These are phyloP conservation scores for Spizaetus ornatus DNA, from an alignment of 2,113 vertebrate genomes.

Conservation along the genomic window DNA sequence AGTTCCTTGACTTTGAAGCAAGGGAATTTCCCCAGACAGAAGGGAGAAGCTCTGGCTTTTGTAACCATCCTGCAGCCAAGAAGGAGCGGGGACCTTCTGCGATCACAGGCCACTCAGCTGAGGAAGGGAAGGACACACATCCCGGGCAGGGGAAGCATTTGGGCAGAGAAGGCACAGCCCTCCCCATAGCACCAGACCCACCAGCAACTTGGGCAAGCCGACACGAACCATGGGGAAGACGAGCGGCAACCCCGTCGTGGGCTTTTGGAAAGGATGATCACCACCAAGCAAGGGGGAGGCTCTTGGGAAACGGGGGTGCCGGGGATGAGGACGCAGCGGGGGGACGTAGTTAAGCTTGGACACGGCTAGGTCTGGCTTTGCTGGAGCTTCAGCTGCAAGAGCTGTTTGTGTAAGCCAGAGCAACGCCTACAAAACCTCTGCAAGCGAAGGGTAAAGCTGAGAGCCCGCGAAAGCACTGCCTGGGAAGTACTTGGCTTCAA, in stretches of 20 bases:
- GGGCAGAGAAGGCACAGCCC: background rate
- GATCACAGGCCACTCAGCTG: too few relatives aligned
- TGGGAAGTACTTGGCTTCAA: background rate
- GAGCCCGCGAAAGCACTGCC: background rate
- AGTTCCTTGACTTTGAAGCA: background rate
- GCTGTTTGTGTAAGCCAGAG: background rate
- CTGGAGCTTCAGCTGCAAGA: background rate
- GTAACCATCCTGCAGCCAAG: background rate
- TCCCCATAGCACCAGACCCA: background rate
- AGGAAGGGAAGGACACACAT: background rate
- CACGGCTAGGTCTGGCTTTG: background rate
- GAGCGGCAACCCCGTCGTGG: fast-evolving
- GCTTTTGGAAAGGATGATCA: background rate
- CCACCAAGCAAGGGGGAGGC: background rate
- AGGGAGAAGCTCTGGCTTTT: background rate
- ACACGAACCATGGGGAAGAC: fast-evolving
- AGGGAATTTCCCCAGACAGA: background rate
- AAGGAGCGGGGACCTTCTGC: background rate
- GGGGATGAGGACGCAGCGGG: fast-evolving
- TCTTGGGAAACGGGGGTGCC: background rate
- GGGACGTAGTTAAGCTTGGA: background rate
- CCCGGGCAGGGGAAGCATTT: background rate
- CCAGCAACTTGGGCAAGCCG: background rate
- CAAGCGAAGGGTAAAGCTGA: background rate
- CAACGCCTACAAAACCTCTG: background rate